Evolutionary conservation across 2,888 invertebrate genomes (phyloP).

Genomic region (Neuroscelio doddi): DNA sequence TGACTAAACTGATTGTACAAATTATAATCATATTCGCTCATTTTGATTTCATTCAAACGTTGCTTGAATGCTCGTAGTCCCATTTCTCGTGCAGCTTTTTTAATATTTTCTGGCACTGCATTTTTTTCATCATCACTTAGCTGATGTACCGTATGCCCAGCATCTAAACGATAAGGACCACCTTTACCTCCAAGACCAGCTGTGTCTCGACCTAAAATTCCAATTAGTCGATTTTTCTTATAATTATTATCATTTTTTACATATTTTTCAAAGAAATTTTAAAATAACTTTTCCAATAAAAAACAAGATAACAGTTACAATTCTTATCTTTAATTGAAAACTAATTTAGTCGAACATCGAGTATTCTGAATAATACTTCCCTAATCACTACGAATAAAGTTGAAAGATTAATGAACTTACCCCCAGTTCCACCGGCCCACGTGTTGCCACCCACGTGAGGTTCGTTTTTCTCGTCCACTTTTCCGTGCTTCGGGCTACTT

Average conservation of each 20-base stretch:
- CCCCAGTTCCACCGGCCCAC: conserved; percentile 97
- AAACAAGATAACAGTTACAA: too few relatives aligned
- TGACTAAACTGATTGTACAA: conserved; percentile 87
- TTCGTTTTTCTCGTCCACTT: conserved; percentile 89
- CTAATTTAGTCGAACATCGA: too few relatives aligned
- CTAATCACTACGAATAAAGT: too few relatives aligned
- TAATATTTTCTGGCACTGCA: conserved; percentile 90
- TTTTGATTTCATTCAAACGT: conserved; percentile 90
- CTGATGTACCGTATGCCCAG: conserved; percentile 95
- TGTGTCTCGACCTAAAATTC: conserved; percentile 80
- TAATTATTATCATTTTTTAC: not conserved
- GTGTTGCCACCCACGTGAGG: conserved; percentile 98
- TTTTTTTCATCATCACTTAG: conserved; percentile 92
- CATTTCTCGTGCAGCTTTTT: conserved; percentile 93
- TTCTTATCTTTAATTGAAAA: too few relatives aligned
- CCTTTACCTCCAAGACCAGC: conserved; percentile 97
- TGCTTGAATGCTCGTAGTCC: conserved; percentile 90
- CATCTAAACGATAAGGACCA: conserved; percentile 94
- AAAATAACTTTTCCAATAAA: too few relatives aligned
- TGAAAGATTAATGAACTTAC: conserved; percentile 65
- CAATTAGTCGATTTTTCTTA: conserved; percentile 6
- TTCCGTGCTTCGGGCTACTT: conserved; percentile 91
- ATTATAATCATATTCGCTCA: conserved; percentile 94
- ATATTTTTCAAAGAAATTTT: not conserved
- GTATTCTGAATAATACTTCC: too few relatives aligned